Base-by-base conservation (phyloP, 2,797 vertebrate genomes). In the Fundulus diaphanus region DNA sequence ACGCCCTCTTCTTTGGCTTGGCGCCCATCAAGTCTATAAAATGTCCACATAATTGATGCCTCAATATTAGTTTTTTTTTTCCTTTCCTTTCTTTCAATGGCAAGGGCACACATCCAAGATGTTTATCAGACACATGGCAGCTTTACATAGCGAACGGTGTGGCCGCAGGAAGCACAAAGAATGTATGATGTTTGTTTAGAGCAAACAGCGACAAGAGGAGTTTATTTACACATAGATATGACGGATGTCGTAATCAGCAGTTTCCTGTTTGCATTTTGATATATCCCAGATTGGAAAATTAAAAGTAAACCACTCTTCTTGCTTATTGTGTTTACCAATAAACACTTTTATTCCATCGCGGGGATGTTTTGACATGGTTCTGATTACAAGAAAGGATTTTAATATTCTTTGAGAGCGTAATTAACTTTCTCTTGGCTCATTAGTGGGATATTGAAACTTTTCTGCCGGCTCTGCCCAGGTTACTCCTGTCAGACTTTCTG, bases 1-100 rank as follows among this genome's bases (percentile, higher is more conserved):
- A 92, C 92, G 89, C 94, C 93, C 93, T 94, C 87, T 81, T 93
- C 91, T 93, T 88, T 95, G 94, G 92, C 92, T 72, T 37, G 0
- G 54, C 71, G 92, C 93, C 94, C 84, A 82, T 83, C 22, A 2
- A 83, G 79, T 89, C 92, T 90, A 92, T 93, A 88, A 93, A 93
- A 92, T 75, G 85, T 93, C 89, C 69, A 86, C 82, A 90, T 91
- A 94, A 93, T 91, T 92, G 87, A 94, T 92, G 92, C 90, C 73
- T 91, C 84, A 91, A 94, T 92, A 93, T 93, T 87, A 90, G 82
- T 15, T 71, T 70, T 82, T 84, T 77, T 85, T 82, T 63, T 57
- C 82, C 80, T 82, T 88, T n/a, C 76, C 29, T 15, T 70, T 68
- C 79, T 81, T 85, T 89, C 82, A 91, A 89, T 90, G 74, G 85